Evolutionary conservation across 2,888 invertebrate genomes (phyloP), one percentile per base, ranked within the genome.

Genomic region (Ernsta delagoae): DNA sequence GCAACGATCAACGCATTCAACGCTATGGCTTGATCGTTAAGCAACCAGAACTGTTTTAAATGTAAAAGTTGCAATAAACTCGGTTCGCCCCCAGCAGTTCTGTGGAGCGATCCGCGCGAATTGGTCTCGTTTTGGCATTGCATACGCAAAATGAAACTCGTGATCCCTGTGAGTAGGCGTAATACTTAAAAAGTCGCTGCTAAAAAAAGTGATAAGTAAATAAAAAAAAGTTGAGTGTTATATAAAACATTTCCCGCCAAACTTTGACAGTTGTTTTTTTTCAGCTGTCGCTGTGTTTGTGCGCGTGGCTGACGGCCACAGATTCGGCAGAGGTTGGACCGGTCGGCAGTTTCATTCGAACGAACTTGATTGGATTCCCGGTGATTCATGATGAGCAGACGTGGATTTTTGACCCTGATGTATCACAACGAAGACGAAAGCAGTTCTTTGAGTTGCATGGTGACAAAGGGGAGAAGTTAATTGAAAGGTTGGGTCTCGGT

Each of bases 341-440:
- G 0, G 73, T 94, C 16, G 79, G 78, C 5, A 79, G 74, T 0
- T 90, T 94, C 61, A 57, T 94, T 2, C 83, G 89, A 57, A 83
- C 88, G 0, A 96, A 96, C 77, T 24, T 96, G 0, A 89, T 95
- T 24, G 96, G 96, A 0, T 82, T 93, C 70, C 96, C 96, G 0
- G 86, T 94, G 0, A 83, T 95, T 36, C 96, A 96, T 73, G 89
- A 95, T 75, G 83, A 89, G 67, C 92, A 93, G 12, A 81, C 86
- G 1, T 96, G 95, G 95, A 83, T 94, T 36, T 95, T 96, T 73
- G 95, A 96, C 81, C 96, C 96, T 0, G 94, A 96, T 12, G 90
- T 95, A 0, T 94, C 95, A 0, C 79, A 92, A 71, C 91, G 95
- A 72, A 91, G 96, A 67, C 90, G 95, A 57, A 93, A 86, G 63